Conservation (phyloP, 2,797 vertebrate genomes). For the Decapterus maruadsi region DNA sequence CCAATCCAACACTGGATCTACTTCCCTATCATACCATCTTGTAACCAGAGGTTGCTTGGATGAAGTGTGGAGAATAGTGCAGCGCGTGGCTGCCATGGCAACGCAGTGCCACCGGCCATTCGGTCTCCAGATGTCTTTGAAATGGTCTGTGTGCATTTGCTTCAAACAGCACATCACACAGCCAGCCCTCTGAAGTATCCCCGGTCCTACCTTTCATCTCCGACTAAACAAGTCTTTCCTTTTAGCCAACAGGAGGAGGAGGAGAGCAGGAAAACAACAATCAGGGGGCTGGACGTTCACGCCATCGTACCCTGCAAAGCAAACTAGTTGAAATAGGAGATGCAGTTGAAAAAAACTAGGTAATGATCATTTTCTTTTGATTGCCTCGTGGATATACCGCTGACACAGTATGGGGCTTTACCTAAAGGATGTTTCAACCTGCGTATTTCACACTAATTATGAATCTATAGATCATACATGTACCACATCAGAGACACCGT, state of each 20-base stretch:
- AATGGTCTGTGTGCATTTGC: conserved; percentile 70
- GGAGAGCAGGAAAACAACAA: conserved; percentile 47
- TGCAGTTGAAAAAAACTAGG: conserved; percentile 5
- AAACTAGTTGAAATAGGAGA: conserved; percentile 32
- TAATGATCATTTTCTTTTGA: conserved; percentile 32
- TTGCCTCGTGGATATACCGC: conserved; percentile 32
- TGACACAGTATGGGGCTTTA: conserved; percentile 9
- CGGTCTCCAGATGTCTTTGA: conserved; percentile 81
- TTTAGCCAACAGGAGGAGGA: conserved; percentile 46
- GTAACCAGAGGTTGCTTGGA: conserved; percentile 44
- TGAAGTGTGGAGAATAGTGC: conserved; percentile 49
- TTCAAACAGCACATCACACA: conserved; percentile 79
- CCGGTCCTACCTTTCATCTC: conserved; percentile 80
- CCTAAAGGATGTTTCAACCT: conserved; percentile 13
- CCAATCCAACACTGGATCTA: conserved; percentile 21
- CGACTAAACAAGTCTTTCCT: conserved; percentile 59
- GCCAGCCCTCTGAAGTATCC: conserved; percentile 68
- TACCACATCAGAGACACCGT: neutral
- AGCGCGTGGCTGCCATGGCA: conserved; percentile 75
- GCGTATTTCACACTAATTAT: neutral
- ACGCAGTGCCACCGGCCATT: conserved; percentile 69
- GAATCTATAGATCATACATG: neutral
- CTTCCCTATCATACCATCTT: conserved; percentile 51
- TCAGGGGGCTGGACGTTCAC: conserved; percentile 35
- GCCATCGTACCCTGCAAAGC: conserved; percentile 23